Evolutionary conservation across 2,888 invertebrate species (phyloP), one percentile per base, ranked within the genome.

Genomic region (Pasiphila rectangulata): DNA sequence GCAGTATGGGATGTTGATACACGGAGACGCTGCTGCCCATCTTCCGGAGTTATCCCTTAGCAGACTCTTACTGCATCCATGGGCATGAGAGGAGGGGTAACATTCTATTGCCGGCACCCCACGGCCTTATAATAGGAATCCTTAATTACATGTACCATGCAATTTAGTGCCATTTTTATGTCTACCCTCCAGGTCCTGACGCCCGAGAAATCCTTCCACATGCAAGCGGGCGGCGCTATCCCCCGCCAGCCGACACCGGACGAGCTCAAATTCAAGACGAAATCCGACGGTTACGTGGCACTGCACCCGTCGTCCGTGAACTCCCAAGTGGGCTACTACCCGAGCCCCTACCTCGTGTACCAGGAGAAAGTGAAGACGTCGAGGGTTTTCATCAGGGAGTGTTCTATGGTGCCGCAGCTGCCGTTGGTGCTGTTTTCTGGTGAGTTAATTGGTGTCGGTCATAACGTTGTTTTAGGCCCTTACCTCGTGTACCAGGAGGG

Each of bases 341-440:
- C 91, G 4, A 94, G 94, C 65, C 95, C 95, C 0, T 96, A 94
- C 67, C 73, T 96, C 27, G 93, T 95, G 15, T 96, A 93, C 67
- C 95, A 95, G 69, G 96, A 96, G 72, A 96, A 96, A 75, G 92
- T 95, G 12, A 94, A 94, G 70, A 96, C 96, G 0, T 93, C 93
- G 2, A 90, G 92, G 62, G 93, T 96, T 20, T 96, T 93, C 66
- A 94, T 96, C 13, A 87, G 94, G 25, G 95, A 95, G 67, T 93
- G 94, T 58, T 94, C 95, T 0, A 94, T 95, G 94, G 92, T 95
- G 25, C 94, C 95, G 0, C 90, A 93, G 54, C 72, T 95, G 48
- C 92, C 95, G 0, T 74, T 96, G 21, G 92, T 95, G 1, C 68
- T 95, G 35, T 94, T 94, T 67, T 91, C 89, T 30, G 89, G 89